A percentile compares a stretch with the other conserved stretches of the same genome.
Evolutionary conservation across 2,797 vertebrate species (phyloP).

Genomic region (Florisuga fusca): DNA sequence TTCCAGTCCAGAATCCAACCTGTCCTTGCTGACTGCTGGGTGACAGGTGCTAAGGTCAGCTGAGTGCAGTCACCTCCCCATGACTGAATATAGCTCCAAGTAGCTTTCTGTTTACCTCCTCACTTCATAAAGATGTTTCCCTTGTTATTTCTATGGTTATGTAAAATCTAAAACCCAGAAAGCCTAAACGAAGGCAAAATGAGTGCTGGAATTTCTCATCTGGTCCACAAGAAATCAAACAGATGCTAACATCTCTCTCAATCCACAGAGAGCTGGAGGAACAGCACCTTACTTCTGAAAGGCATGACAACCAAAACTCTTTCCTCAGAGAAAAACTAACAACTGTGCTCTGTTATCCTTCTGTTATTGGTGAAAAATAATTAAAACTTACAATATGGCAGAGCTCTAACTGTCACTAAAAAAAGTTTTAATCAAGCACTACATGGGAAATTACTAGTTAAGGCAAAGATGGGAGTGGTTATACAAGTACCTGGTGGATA

Average conservation of each 20-base stretch:
- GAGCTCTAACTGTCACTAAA: neutral
- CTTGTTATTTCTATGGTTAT: neutral
- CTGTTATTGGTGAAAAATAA: neutral
- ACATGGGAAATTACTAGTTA: neutral
- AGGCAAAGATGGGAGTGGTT: neutral
- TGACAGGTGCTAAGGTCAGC: slow-evolving; percentile 18
- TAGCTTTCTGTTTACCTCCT: neutral
- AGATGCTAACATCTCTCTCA: neutral
- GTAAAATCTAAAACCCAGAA: neutral
- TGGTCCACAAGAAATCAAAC: neutral
- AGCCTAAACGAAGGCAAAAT: neutral
- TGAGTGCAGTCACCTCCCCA: neutral
- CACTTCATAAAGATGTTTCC: neutral
- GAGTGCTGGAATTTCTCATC: neutral
- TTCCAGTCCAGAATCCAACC: neutral
- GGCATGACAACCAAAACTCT: neutral
- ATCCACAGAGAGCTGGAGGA: neutral
- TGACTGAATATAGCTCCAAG: neutral
- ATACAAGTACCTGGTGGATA: neutral
- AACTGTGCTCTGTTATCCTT: neutral
- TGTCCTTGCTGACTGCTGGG: neutral
- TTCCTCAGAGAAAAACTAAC: neutral
- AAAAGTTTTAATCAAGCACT: neutral
- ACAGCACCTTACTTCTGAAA: neutral
- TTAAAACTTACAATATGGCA: neutral